Evolutionary conservation across 2,797 vertebrate species (phyloP).

Genomic region (Eulemur albifrons): DNA sequence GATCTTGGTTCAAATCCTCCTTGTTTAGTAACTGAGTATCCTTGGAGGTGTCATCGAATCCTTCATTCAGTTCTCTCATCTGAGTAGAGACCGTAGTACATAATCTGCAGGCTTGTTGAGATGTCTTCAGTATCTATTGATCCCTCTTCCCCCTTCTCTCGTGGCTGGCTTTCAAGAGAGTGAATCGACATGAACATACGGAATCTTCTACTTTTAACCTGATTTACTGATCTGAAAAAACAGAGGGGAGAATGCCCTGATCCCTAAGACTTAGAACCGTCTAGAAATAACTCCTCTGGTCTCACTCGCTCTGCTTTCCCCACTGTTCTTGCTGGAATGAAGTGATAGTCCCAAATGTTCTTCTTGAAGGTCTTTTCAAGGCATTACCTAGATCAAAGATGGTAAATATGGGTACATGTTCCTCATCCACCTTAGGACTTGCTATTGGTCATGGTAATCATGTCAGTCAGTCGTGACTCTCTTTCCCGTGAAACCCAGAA

Average conservation of each 20-base stretch:
- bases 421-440: neutral
- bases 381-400: neutral
- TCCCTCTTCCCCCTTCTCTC: neutral
- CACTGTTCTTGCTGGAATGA: neutral
- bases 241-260: neutral
- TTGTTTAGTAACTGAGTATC: neutral
- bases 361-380: neutral
- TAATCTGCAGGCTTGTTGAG: neutral
- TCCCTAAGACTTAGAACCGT: neutral
- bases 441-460: neutral
- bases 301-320: neutral
- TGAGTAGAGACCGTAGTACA: neutral
- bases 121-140: neutral
- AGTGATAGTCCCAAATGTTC: neutral
- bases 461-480: rapidly evolving
- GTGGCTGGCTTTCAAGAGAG: neutral
- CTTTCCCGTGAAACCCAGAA: neutral
- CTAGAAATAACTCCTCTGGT: neutral
- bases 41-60: neutral
- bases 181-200: neutral
- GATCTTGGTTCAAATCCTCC: neutral
- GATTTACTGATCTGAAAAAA: neutral
- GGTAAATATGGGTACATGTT: neutral
- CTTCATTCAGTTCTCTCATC: neutral
- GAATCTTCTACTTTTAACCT: neutral